Percentiles rank a stretch among this genome's conserved stretches.
Conservation (phyloP, 2,113 vertebrate genomes). For the Ictalurus furcatus region DNA sequence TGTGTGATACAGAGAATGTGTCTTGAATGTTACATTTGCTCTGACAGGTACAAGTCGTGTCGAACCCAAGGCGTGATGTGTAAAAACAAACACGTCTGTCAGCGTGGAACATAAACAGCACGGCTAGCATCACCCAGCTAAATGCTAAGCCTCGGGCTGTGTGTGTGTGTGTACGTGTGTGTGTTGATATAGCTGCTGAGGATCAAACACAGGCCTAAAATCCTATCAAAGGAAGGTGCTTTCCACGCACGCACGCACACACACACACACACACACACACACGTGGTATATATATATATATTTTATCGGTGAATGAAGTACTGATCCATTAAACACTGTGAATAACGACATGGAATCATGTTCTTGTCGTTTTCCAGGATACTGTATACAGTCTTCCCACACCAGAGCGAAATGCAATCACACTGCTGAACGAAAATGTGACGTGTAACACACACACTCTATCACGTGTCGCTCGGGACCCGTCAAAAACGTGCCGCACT, state of each 20-base stretch:
- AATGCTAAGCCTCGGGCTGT: slow-evolving; percentile 40
- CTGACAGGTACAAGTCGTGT: slow-evolving; percentile 41
- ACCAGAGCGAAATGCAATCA: too few relatives aligned
- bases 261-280: slow-evolving; percentile 28
- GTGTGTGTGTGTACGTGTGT: slow-evolving; percentile 7
- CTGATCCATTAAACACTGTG: too few relatives aligned
- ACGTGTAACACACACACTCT: too few relatives aligned
- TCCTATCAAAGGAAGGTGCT: slow-evolving; percentile 45
- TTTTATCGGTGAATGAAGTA: too few relatives aligned
- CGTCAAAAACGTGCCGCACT: too few relatives aligned
- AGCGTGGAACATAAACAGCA: slow-evolving; percentile 25
- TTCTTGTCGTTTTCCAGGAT: too few relatives aligned
- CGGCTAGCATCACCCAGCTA: slow-evolving; percentile 10
- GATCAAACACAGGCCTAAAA: slow-evolving; percentile 42
- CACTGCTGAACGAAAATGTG: too few relatives aligned
- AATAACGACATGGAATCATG: not conserved
- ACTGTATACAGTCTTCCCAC: too few relatives aligned
- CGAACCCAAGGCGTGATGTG: not conserved
- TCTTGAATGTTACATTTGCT: slow-evolving; percentile 28
- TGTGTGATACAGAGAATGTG: slow-evolving; percentile 13
- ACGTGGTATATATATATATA: not conserved
- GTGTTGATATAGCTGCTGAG: slow-evolving; percentile 17
- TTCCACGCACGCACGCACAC: slow-evolving; percentile 27
- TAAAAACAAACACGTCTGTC: slow-evolving; percentile 49
- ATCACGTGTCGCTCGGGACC: too few relatives aligned